phyloP scores from a whole-genome alignment of 1,140 invertebrate genomes.

The Melipona quadrifasciata region DNA sequence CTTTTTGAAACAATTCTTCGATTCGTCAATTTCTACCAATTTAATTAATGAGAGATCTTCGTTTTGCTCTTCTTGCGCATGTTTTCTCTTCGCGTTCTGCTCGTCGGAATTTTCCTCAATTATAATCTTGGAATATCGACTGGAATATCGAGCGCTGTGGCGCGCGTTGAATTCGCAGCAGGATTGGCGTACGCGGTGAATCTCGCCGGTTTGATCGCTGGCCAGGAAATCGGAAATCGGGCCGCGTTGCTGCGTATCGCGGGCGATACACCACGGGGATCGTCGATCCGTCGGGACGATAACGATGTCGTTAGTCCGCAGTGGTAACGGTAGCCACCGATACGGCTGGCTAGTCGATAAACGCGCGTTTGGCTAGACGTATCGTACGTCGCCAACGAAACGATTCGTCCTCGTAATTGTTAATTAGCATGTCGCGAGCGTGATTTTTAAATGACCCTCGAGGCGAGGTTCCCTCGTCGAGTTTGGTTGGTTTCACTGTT shows the following conservation, averaged over 20 bases:
- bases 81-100: too few species aligned
- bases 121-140: neutral
- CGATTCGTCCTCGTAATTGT: slow-evolving; percentile 70
- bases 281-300: slow-evolving; percentile 50
- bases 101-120: neutral
- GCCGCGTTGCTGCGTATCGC: slow-evolving; percentile 33
- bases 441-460: slow-evolving; percentile 5
- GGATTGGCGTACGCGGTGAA: neutral
- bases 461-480: neutral
- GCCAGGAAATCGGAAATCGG: slow-evolving; percentile 55
- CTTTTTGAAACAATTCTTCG: neutral
- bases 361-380: slow-evolving; percentile 58
- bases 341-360: slow-evolving; percentile 57
- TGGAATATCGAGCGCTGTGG: neutral
- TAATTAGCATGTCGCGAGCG: slow-evolving; percentile 66
- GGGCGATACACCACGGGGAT: slow-evolving; percentile 27
- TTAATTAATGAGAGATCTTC: neutral
- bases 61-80: neutral
- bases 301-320: slow-evolving; percentile 62
- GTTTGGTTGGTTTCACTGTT: neutral
- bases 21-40: neutral
- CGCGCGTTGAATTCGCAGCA: neutral
- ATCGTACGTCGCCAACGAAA: slow-evolving; percentile 63
- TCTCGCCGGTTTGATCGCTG: slow-evolving; percentile 34
- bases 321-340: slow-evolving; percentile 32